Evolutionary conservation across 2,888 invertebrate species (phyloP), one percentile per base, ranked within the genome.

Genomic region (Uloborus plumipes): DNA sequence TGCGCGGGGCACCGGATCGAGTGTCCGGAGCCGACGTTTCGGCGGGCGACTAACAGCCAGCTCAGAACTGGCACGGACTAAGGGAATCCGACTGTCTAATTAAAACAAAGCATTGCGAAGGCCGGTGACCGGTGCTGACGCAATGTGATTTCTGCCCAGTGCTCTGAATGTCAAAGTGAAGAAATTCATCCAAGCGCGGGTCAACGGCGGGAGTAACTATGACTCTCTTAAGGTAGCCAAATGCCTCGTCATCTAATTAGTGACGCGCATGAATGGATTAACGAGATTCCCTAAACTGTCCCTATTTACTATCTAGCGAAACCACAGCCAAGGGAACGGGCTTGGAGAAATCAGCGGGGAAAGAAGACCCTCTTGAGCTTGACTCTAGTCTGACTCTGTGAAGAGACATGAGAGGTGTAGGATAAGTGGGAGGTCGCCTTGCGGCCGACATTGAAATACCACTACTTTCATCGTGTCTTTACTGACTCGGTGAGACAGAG

Each of bases 361-460:
- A 66, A 78, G 72, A 92, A 92, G 92, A 92, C 92, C 92, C 92
- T 90, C 89, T 89, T 90, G 89, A 89, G 88, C 89, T 89, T 88
- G 88, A 89, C 89, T 92, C 91, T 91, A 91, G 91, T 92, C 91
- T 91, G 91, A 91, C 90, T 91, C 89, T 91, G 91, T 91, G 91
- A 91, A 90, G 91, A 91, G 91, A 91, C 91, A 91, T 91, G 90
- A 91, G 90, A 91, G 91, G 91, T 91, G 91, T 91, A 92, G 91
- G 89, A 91, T 90, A 91, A 90, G 76, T 91, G 91, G 90, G 90
- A 90, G 90, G 90, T 26, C 26, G 26, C 26, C 4, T 4, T 4
- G 26, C 26, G 26, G 26, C 4, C 26, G 26, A 26, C 26, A 26
- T 2, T 70, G 65, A 81, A 74, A 64, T 69, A 74, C 74, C 69